phyloP scores from a whole-genome alignment of 2,797 vertebrate species.

The Rhyacichthys aspro region DNA sequence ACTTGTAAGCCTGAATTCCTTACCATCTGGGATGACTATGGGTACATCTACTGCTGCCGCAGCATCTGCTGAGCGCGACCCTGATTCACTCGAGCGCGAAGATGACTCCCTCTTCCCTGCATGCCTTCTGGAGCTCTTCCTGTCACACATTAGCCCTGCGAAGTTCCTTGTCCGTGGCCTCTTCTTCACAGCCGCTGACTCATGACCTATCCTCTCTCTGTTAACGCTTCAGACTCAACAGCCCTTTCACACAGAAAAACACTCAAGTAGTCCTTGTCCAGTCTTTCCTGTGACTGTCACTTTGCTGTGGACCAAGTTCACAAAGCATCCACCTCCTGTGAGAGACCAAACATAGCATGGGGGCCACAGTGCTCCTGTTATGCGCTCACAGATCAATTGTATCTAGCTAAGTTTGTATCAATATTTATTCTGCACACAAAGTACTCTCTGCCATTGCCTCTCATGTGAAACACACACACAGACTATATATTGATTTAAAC shows the following conservation, averaged over 20 bases:
- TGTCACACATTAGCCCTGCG: constrained; percentile 79
- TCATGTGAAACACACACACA: constrained; percentile 56
- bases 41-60: constrained; percentile 63
- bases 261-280: constrained; percentile 22
- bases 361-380: constrained; percentile 48
- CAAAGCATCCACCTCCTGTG: constrained; percentile 39
- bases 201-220: constrained; percentile 59
- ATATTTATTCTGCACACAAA: constrained; percentile 83
- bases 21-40: constrained; percentile 77
- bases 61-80: constrained; percentile 62
- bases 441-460: constrained; percentile 65
- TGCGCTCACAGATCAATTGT: constrained; percentile 73
- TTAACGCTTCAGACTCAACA: constrained; percentile 43
- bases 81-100: constrained; percentile 69
- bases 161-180: constrained; percentile 62
- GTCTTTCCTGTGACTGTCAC: constrained; percentile 25
- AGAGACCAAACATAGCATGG: constrained; percentile 31
- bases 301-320: constrained; percentile 34
- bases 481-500: constrained; percentile 72
- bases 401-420: constrained; percentile 80
- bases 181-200: constrained; percentile 67
- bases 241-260: constrained; percentile 36
- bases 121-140: constrained; percentile 81
- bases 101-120: constrained; percentile 79
- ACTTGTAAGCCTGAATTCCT: constrained; percentile 49